Percentiles rank a stretch among this genome's conserved stretches.
Conservation (phyloP, 2,888 invertebrate species). For the Scelioninae gen. 2 region DNA sequence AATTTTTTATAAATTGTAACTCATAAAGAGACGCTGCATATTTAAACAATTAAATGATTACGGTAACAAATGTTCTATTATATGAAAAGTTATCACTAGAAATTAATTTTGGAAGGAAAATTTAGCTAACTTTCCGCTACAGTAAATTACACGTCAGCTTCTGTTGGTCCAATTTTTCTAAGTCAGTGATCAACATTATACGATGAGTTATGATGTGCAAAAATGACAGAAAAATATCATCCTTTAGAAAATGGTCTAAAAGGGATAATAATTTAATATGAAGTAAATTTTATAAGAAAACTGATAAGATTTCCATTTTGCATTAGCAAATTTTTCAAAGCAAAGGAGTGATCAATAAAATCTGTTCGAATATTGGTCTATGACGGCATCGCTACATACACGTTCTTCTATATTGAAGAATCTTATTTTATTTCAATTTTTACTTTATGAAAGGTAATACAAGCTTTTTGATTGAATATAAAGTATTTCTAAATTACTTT, state of each 20-base stretch:
- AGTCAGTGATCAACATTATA: constrained; percentile 42
- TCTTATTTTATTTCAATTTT: no score
- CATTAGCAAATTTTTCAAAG: constrained; percentile 8
- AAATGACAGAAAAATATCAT: constrained; percentile 38
- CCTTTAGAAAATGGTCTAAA: background rate
- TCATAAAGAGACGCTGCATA: no score
- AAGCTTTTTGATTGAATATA: no score
- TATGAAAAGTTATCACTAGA: no score
- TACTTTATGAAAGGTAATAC: no score
- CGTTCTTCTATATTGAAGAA: no score
- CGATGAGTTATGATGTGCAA: constrained; percentile 38
- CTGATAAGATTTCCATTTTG: background rate
- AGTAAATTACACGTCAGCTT: constrained; percentile 41
- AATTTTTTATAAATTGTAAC: no score
- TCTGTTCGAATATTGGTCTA: background rate
- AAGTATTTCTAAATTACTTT: no score
- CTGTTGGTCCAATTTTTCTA: constrained; percentile 45
- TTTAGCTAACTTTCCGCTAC: constrained; percentile 10
- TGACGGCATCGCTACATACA: no score
- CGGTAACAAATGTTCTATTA: no score
- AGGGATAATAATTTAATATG: constrained; percentile 18
- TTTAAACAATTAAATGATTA: no score
- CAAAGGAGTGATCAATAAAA: constrained; percentile 5
- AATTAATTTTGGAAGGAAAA: constrained; percentile 28
- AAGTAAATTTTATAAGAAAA: constrained; percentile 7